Evolutionary conservation across 1,140 invertebrate species (phyloP), one percentile per base, ranked within the genome.

Genomic region (Eupristina koningsbergeri): DNA sequence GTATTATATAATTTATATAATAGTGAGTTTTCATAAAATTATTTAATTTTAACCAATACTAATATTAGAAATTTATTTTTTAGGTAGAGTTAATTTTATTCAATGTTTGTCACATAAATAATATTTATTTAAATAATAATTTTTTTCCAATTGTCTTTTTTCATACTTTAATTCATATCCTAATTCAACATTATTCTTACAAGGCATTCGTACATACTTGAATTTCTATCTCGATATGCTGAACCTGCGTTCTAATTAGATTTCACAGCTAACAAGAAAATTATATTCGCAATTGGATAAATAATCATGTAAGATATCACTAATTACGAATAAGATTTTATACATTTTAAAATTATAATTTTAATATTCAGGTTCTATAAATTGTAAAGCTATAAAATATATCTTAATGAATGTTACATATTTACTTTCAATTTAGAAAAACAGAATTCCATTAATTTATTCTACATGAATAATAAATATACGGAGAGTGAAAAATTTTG

Each of bases 231-330:
- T 80, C 86, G 76, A 84, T 69, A 82, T 80, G 76, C 73, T 69
- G 86, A 80, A 86, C 87, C 87, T 88, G 86, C 84, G 86, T 88
- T 87, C 86, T 90, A 91, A 92, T 92, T 91, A 88, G 88, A 92
- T 92, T 92, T 91, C 88, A 91, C 85, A 91, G 90, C 88, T 92
- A 92, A 92, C 90, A 91, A 91, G 91, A 91, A 91, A 92, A 92
- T 92, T 92, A 92, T 91, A 90, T 91, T 92, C 88, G 86, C 92
- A 87, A 92, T 92, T 91, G 91, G 89, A 86, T 89, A 88, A 89
- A 88, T 92, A 89, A 90, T 90, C 89, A 86, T 86, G 89, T 86
- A 85, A 82, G 83, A 75, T 67, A 71, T 87, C 86, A 81, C 84
- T 71, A 84, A 53, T 89, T 83, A 83, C 78, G 80, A 80, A 84